Percentiles rank a stretch among this genome's conserved stretches.
Evolutionary conservation across 2,113 vertebrate genomes (phyloP).

Genomic region (Stegastes partitus): DNA sequence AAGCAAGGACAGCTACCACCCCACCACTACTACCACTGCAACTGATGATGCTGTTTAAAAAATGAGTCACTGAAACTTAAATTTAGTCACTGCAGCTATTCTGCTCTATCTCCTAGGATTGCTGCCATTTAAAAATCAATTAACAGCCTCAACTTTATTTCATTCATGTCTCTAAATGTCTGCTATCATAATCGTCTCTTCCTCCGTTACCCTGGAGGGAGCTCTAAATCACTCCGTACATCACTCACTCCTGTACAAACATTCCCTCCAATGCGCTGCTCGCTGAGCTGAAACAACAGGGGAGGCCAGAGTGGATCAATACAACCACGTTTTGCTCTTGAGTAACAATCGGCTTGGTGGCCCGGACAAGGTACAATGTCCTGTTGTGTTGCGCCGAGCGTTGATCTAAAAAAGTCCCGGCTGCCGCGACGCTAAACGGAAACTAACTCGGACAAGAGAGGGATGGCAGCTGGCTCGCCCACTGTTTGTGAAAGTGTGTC

Average conservation of each 20-base stretch:
- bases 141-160: conserved; percentile 49
- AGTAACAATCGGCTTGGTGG: conserved; percentile 59
- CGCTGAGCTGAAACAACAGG: conserved; percentile 72
- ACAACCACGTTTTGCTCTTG: conserved; percentile 72
- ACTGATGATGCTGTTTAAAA: background rate
- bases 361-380: conserved; percentile 57
- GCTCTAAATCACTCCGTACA: conserved; percentile 68
- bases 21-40: background rate
- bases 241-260: conserved; percentile 74
- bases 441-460: background rate
- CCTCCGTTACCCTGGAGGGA: conserved; percentile 33
- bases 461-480: background rate
- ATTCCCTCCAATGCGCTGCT: conserved; percentile 61
- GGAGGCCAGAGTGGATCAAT: conserved; percentile 67
- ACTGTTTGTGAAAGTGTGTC: background rate
- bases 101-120: conserved; percentile 20
- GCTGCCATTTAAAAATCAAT: conserved; percentile 49
- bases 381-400: conserved; percentile 40
- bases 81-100: conserved; percentile 22
- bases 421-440: conserved; percentile 7
- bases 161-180: conserved; percentile 52
- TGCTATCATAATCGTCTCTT: conserved; percentile 54
- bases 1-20: background rate
- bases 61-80: conserved; percentile 20
- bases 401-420: conserved; percentile 48